These are phyloP conservation scores for Zaprionus taronus DNA, from an alignment of 1,140 invertebrate species.

Conservation along the genomic window DNA sequence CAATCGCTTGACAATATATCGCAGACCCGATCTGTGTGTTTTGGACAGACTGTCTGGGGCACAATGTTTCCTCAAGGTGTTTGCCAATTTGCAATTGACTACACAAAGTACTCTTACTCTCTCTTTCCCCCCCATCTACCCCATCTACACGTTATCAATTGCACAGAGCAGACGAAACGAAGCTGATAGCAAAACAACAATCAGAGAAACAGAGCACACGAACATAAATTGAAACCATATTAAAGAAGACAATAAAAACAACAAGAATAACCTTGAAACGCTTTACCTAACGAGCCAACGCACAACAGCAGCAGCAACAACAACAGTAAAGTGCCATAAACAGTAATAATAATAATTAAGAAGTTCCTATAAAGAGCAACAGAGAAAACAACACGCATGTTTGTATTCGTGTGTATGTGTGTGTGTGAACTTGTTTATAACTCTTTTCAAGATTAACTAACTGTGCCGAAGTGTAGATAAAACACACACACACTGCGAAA, in stretches of 20 bases:
- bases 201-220: conserved; percentile 33
- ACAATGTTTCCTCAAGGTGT: conserved; percentile 13
- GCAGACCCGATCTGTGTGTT: conserved; percentile 18
- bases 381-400: conserved; percentile 18
- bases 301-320: conserved; percentile 11
- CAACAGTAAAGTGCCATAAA: conserved; percentile 48
- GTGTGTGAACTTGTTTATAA: neutral
- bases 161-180: conserved; percentile 36
- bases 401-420: neutral
- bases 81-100: conserved; percentile 33
- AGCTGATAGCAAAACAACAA: conserved; percentile 65
- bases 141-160: conserved; percentile 10
- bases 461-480: neutral
- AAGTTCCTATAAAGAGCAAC: conserved; percentile 32
- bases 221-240: conserved; percentile 31
- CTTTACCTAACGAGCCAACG: conserved; percentile 26
- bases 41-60: conserved; percentile 5
- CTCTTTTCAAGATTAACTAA: conserved; percentile 10
- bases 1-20: conserved; percentile 10
- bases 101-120: neutral
- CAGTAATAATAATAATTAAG: conserved; percentile 49
- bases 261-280: conserved; percentile 52
- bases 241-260: conserved; percentile 19
- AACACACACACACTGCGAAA: conserved; percentile 2
- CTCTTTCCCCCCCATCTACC: neutral